phyloP scores from a whole-genome alignment of 2,797 vertebrate genomes.

The Mormyrops boulengeri region DNA sequence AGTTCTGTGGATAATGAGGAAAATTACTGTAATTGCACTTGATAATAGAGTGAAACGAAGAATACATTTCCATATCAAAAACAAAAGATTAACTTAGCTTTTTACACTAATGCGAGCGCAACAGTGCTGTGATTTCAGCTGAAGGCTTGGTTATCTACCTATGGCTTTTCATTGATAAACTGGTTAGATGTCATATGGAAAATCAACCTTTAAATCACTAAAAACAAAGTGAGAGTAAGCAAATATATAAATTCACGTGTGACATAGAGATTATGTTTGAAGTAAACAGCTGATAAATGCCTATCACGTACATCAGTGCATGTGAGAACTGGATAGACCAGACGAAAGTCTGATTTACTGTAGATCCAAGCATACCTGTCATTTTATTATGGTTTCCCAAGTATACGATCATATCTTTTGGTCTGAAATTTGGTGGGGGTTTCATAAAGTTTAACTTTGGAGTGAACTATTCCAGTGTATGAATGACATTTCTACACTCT shows the following conservation, averaged over 20 bases:
- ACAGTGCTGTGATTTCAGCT: background rate
- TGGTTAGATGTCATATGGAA: background rate
- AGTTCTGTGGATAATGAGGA: background rate
- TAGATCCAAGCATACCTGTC: background rate
- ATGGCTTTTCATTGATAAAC: background rate
- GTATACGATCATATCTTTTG: background rate
- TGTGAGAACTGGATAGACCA: background rate
- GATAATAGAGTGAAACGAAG: background rate
- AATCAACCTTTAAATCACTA: background rate
- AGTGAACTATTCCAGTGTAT: background rate
- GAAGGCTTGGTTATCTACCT: background rate
- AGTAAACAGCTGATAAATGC: background rate
- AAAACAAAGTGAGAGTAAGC: background rate
- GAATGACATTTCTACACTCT: background rate
- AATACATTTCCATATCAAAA: background rate
- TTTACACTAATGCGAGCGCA: background rate
- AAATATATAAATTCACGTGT: background rate
- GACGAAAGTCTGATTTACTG: background rate
- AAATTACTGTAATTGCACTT: background rate
- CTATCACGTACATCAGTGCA: background rate
- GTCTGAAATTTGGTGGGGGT: background rate
- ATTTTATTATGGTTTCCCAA: background rate
- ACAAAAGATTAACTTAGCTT: background rate
- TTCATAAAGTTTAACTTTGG: background rate
- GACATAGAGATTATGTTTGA: background rate